Conservation (phyloP, 2,113 vertebrate species). For the Pygoscelis antarcticus region DNA sequence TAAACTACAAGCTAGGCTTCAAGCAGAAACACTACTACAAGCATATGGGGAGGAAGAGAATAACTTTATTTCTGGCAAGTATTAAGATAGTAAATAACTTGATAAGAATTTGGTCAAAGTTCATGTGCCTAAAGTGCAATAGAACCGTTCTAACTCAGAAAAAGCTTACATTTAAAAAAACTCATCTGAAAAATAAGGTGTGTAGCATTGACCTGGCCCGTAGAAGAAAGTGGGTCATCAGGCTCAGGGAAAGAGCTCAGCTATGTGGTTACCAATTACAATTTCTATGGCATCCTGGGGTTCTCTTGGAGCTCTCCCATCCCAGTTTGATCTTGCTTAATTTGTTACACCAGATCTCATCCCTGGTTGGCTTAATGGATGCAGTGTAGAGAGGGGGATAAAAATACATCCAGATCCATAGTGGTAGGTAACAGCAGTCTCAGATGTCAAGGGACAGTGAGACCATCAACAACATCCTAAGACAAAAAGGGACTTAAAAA, state of each 20-base stretch:
- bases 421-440: slow-evolving; percentile 1
- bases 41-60: not conserved
- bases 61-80: not conserved
- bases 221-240: not conserved
- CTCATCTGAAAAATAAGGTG: not conserved
- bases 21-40: not conserved
- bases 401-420: not conserved
- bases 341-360: not conserved
- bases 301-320: slow-evolving; percentile 1
- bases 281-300: not conserved
- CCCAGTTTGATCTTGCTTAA: not conserved
- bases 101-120: not conserved
- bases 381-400: not conserved
- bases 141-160: not conserved
- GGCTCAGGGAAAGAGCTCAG: not conserved
- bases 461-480: slow-evolving; percentile 20
- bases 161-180: not conserved
- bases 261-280: not conserved
- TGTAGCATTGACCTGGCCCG: not conserved
- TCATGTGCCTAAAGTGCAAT: not conserved
- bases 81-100: not conserved
- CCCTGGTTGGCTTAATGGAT: not conserved
- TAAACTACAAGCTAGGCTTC: not conserved
- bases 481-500: slow-evolving; percentile 30
- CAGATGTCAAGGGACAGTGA: slow-evolving; percentile 3